These are phyloP conservation scores for Hedya salicella DNA, from an alignment of 2,888 invertebrate species.

Conservation along the genomic window DNA sequence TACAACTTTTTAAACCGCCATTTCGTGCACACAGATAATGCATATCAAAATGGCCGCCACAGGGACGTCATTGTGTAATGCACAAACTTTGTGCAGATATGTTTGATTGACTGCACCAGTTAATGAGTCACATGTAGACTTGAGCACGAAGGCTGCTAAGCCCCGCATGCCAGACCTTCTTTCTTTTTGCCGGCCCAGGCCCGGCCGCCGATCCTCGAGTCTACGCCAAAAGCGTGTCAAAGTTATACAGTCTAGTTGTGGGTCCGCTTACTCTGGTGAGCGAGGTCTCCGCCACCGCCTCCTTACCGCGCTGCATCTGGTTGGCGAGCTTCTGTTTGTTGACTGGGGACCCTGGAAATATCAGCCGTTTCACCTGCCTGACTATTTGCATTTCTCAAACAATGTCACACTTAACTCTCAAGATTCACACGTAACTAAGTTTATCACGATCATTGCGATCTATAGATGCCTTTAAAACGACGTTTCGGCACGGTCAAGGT, in stretches of 20 bases:
- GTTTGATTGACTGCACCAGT: too few relatives aligned
- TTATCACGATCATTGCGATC: too few relatives aligned
- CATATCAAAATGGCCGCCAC: constrained; percentile 11
- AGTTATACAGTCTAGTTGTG: constrained; percentile 68
- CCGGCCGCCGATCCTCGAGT: constrained; percentile 42
- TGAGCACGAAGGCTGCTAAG: background rate
- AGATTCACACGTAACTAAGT: too few relatives aligned
- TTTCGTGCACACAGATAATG: background rate
- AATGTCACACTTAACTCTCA: background rate
- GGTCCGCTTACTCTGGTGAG: constrained; percentile 90
- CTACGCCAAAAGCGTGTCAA: constrained; percentile 69
- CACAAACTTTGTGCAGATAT: too few relatives aligned
- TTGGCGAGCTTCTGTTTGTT: constrained; percentile 93
- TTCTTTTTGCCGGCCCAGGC: constrained; percentile 6
- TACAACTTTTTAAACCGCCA: background rate
- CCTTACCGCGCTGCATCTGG: constrained; percentile 88
- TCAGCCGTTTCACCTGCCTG: constrained; percentile 65
- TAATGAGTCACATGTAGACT: background rate
- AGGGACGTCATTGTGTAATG: too few relatives aligned
- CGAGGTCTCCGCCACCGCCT: constrained; percentile 91
- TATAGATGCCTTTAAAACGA: too few relatives aligned
- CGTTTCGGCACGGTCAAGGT: too few relatives aligned
- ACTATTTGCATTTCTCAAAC: constrained; percentile 46
- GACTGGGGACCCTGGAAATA: constrained; percentile 90
- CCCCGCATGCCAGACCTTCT: background rate